Evolutionary conservation across 2,888 invertebrate genomes (phyloP).

Genomic region (Capitulum mitella): DNA sequence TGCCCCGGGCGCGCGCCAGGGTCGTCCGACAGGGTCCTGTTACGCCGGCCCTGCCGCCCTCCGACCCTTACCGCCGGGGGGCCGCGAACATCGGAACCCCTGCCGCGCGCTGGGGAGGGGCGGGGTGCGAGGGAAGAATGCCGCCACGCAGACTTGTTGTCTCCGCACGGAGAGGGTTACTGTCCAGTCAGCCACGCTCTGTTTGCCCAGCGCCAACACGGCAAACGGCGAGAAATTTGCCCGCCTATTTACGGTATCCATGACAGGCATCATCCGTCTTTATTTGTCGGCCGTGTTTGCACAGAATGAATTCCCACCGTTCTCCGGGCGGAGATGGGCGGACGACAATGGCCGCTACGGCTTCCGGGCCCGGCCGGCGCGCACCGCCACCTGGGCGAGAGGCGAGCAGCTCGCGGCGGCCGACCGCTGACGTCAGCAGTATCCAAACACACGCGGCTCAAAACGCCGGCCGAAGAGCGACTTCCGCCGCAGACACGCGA

Average conservation of each 20-base stretch:
- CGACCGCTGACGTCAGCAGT: neutral
- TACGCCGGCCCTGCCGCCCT: neutral
- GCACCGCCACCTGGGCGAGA: neutral
- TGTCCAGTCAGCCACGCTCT: neutral
- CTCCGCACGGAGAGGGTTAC: neutral
- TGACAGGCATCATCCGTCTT: conserved; percentile 4
- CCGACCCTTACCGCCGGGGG: neutral
- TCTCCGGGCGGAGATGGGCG: neutral
- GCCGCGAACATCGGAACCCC: neutral
- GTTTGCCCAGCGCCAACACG: neutral
- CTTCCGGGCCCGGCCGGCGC: neutral
- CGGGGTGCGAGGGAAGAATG: neutral
- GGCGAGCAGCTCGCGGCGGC: too few relatives aligned
- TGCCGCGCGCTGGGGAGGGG: neutral
- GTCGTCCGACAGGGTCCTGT: neutral
- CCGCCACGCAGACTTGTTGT: neutral
- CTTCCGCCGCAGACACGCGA: neutral
- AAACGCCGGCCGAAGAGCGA: neutral
- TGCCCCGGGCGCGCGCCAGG: neutral
- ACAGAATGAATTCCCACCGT: neutral
- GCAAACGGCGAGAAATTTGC: neutral
- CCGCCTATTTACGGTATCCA: neutral
- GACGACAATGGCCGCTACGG: neutral
- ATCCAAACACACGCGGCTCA: too few relatives aligned
- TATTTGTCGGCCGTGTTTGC: conserved; percentile 6